Percentiles rank a stretch among this genome's conserved stretches.
Conservation (phyloP, 1,140 invertebrate species). For the Bombus waltoni region DNA sequence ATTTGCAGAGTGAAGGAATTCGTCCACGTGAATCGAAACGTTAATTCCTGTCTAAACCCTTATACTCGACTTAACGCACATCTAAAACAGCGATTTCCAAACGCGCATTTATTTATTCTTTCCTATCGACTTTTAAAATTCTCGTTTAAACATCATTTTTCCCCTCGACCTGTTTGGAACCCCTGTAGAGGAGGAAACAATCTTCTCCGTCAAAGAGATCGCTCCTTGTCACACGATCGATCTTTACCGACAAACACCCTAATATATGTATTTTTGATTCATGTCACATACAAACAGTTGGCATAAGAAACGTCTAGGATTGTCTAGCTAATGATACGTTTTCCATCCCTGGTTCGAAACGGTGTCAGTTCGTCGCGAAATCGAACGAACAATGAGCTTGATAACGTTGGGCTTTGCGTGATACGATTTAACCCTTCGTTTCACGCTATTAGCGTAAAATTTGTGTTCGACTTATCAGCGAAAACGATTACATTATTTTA, state of each 20-base stretch:
- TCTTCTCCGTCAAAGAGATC: not conserved
- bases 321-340: conserved; percentile 69
- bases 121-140: not conserved
- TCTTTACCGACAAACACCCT: conserved; percentile 19
- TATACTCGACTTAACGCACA: conserved; percentile 1
- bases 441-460: not conserved
- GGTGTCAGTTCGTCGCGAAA: not conserved
- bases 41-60: not conserved
- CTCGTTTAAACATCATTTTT: not conserved
- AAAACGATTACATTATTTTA: no score
- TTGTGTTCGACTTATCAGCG: not conserved
- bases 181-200: not conserved
- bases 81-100: conserved; percentile 26
- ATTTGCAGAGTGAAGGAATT: not conserved
- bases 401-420: not conserved
- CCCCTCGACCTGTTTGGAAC: not conserved
- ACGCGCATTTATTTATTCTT: not conserved
- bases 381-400: not conserved
- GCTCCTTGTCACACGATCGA: not conserved
- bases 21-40: not conserved
- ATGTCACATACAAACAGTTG: conserved; percentile 55
- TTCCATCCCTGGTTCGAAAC: conserved; percentile 41
- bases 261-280: conserved; percentile 49
- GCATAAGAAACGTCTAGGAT: conserved; percentile 63
- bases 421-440: conserved; percentile 5